Evolutionary conservation across 2,113 vertebrate genomes (phyloP), one percentile per base, ranked within the genome.

Genomic region (Oryzias curvinotus): DNA sequence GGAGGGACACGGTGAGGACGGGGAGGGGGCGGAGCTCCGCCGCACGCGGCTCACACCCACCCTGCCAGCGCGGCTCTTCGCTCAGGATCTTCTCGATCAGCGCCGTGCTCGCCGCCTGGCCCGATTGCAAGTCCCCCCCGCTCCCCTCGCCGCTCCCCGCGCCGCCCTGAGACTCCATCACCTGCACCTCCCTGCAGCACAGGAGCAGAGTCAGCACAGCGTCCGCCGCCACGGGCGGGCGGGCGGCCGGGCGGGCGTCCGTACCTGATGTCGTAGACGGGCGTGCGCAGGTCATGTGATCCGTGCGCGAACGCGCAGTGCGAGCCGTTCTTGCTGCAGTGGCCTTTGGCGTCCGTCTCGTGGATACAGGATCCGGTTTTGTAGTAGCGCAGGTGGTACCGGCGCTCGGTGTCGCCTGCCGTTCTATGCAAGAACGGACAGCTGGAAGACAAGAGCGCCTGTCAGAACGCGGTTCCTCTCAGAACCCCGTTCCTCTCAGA

Each of bases 331-430:
- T 98, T 99, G 13, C 95, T 95, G 90, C 97, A 99, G 91, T 98
- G 95, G 73, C 96, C 97, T 85, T 98, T 98, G 1, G 94, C 91
- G 83, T 99, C 97, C 0, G 97, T 99, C 90, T 99, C 97, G 13
- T 99, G 97, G 81, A 99, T 98, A 79, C 97, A 99, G 61, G 96
- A 98, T 71, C 97, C 96, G 5, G 97, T 99, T 75, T 99, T 99
- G 78, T 98, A 99, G 82, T 99, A 99, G 61, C 97, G 94, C 53
- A 99, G 89, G 80, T 99, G 97, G 83, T 99, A 99, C 54, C 97
- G 90, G 57, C 97, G 93, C 82, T 99, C 97, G 0, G 97, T 98
- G 90, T 99, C 97, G 46, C 97, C 97, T 7, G 97, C 97, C 66
- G 97, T 98, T 83, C 96, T 92, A 59, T 99, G 97, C 72, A 99